Conservation (phyloP, 1,140 invertebrate genomes). For the Trinorchestia longiramus region DNA sequence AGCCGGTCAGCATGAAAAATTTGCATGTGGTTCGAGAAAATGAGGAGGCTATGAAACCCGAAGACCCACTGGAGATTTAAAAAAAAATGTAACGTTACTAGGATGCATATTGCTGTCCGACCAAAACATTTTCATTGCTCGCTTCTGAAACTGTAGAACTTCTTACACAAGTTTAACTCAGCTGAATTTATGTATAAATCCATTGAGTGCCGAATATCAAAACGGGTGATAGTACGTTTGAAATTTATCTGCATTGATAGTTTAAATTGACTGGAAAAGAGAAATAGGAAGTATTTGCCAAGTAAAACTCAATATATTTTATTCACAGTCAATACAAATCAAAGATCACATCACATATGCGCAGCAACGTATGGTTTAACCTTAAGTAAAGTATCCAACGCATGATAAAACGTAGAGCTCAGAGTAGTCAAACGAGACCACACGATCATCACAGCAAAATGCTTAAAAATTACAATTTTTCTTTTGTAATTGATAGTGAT, state of each 20-base stretch:
- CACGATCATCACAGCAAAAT: not conserved
- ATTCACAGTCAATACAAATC: not conserved
- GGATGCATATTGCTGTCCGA: no score
- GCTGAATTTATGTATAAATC: not conserved
- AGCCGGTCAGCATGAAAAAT: not conserved
- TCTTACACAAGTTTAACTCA: not conserved
- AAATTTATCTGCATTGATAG: not conserved
- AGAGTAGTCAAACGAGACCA: not conserved
- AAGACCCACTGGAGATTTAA: not conserved
- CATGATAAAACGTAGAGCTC: not conserved
- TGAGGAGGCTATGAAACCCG: not conserved
- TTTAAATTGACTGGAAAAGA: not conserved
- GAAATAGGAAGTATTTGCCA: not conserved
- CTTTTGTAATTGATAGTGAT: not conserved
- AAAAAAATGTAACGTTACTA: no score
- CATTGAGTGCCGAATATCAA: no score
- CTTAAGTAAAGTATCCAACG: not conserved
- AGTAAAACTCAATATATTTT: not conserved
- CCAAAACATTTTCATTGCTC: no score
- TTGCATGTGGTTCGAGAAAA: not conserved
- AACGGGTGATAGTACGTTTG: not conserved
- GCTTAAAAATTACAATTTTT: not conserved
- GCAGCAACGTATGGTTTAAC: not conserved
- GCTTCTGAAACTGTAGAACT: no score
- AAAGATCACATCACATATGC: not conserved